A percentile compares a stretch with the other conserved stretches of the same genome.
phyloP scores from a whole-genome alignment of 2,888 invertebrate species.

The Mythimna albipuncta region DNA sequence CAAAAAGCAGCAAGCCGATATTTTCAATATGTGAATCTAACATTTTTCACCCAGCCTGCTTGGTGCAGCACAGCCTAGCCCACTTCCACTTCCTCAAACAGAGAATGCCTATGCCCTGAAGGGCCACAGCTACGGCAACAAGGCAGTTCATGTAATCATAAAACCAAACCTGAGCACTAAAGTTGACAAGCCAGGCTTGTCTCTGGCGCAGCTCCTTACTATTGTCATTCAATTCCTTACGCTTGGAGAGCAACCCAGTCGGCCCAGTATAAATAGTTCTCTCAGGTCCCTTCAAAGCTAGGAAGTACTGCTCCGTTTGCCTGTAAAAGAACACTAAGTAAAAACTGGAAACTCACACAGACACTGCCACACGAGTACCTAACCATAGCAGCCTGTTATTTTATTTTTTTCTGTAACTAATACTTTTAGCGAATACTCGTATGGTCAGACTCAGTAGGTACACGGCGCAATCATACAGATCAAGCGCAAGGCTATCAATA shows the following conservation, averaged over 20 bases:
- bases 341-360: background rate
- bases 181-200: slow-evolving; percentile 87
- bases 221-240: slow-evolving; percentile 77
- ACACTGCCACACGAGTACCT: no score
- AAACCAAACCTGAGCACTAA: slow-evolving; percentile 85
- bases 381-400: background rate
- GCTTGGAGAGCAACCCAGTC: slow-evolving; percentile 71
- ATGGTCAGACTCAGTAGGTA: no score
- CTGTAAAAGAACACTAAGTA: slow-evolving; percentile 67
- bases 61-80: background rate
- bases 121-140: background rate
- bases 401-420: background rate
- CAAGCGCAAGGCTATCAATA: no score
- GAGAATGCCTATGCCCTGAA: background rate
- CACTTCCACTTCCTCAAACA: background rate
- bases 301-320: slow-evolving; percentile 91
- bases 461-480: no score
- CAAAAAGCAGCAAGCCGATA: background rate
- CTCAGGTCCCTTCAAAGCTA: slow-evolving; percentile 79
- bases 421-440: no score
- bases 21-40: background rate
- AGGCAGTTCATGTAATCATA: background rate
- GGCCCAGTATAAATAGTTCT: slow-evolving; percentile 73
- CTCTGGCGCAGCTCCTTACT: slow-evolving; percentile 78
- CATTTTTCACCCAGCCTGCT: background rate